phyloP scores from a whole-genome alignment of 2,113 vertebrate genomes.

The Cathartes aura region DNA sequence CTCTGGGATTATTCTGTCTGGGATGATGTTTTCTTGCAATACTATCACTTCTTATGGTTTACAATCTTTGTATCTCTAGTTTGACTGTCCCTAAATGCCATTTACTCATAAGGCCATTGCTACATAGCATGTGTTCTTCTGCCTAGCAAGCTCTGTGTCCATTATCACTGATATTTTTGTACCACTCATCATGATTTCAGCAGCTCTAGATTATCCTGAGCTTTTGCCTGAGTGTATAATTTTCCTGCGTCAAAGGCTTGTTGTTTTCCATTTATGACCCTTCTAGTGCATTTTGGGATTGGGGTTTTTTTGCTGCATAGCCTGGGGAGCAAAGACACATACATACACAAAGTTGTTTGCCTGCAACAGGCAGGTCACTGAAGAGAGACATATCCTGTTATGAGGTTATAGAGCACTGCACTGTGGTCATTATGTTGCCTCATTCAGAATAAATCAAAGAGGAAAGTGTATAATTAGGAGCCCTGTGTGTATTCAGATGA shows the following conservation, averaged over 20 bases:
- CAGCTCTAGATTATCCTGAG: background rate
- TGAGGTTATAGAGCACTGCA: background rate
- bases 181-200: background rate
- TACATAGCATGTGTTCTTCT: background rate
- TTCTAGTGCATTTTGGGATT: background rate
- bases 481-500: background rate
- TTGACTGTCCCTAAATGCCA: conserved; percentile 4
- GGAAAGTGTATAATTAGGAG: background rate
- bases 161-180: conserved; percentile 50
- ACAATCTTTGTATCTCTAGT: background rate
- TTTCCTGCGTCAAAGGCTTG: background rate
- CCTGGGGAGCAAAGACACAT: background rate
- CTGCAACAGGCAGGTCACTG: background rate
- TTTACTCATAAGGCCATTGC: background rate
- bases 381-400: background rate
- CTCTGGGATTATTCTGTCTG: background rate
- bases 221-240: background rate
- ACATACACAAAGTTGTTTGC: background rate
- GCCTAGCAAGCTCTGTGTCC: background rate
- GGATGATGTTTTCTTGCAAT: background rate
- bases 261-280: background rate
- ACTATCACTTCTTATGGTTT: background rate
- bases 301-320: background rate
- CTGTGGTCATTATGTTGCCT: background rate
- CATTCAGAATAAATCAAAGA: background rate